These are phyloP conservation scores for Caenorhabditis elegans DNA, from an alignment of 1,140 invertebrate species.

Conservation along the genomic window DNA sequence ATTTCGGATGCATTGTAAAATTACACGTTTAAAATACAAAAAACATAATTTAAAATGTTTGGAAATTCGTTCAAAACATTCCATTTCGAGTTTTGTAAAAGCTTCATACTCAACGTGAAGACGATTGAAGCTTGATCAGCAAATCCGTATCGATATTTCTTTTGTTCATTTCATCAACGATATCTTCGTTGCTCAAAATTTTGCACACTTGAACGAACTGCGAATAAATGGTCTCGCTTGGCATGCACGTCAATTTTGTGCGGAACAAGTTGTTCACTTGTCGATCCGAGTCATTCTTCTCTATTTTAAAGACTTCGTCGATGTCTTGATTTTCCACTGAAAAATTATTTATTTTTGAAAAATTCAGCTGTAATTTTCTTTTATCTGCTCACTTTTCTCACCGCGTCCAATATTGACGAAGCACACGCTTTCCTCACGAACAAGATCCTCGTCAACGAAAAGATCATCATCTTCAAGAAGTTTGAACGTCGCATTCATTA, in stretches of 20 bases:
- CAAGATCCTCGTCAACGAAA: background rate
- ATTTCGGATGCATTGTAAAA: too few species aligned
- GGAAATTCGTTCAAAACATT: too few species aligned
- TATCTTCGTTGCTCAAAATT: background rate
- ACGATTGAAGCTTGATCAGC: background rate
- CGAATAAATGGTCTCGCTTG: background rate
- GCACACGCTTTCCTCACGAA: background rate
- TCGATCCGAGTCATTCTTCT: background rate
- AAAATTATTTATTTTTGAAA: too few species aligned
- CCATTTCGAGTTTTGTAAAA: too few species aligned
- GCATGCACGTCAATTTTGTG: too few species aligned
- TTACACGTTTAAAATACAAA: too few species aligned
- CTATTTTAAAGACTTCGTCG: background rate
- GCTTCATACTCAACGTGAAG: background rate
- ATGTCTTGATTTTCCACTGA: background rate
- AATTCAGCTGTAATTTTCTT: background rate
- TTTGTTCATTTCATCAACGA: background rate
- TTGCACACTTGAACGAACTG: background rate
- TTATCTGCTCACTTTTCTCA: background rate
- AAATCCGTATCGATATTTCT: background rate
- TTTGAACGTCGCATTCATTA: background rate
- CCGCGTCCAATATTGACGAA: background rate
- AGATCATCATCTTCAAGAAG: background rate
- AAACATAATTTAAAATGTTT: too few species aligned
- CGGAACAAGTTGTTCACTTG: background rate